Conservation (phyloP, 2,113 vertebrate genomes). For the Zootoca vivipara region DNA sequence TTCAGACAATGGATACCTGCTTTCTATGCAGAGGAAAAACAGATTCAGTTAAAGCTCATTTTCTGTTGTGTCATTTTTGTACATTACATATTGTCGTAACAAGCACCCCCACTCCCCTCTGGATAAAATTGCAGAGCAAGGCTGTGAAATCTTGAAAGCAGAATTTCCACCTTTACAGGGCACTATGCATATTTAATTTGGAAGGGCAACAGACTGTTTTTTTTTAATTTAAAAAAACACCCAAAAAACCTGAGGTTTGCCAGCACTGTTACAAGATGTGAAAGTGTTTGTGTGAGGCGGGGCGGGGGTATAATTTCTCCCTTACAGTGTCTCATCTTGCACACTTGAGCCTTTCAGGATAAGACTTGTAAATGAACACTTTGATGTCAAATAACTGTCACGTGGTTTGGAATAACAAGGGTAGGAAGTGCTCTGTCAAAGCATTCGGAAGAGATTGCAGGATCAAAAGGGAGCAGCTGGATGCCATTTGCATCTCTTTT, state of each 20-base stretch:
- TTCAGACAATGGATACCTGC: not conserved
- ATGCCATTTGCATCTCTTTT: not conserved
- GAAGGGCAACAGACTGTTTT: not conserved
- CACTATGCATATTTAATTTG: not conserved
- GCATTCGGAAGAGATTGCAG: slow-evolving; percentile 10
- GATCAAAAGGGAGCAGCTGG: slow-evolving; percentile 21
- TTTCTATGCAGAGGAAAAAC: too few species aligned
- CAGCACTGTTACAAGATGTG: not conserved
- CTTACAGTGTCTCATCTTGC: not conserved
- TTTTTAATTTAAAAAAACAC: too few species aligned
- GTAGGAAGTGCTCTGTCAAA: slow-evolving; percentile 6
- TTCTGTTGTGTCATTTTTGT: not conserved
- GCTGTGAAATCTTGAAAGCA: slow-evolving; percentile 1
- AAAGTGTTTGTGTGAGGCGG: too few species aligned
- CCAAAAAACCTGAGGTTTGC: not conserved
- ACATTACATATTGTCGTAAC: not conserved
- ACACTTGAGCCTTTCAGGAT: slow-evolving; percentile 31
- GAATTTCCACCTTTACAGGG: not conserved
- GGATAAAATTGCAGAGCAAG: not conserved
- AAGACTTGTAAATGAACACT: slow-evolving; percentile 20
- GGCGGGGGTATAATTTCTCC: not conserved
- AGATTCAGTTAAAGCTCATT: not conserved
- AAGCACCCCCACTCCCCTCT: too few species aligned
- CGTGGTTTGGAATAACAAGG: not conserved
- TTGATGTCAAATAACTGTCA: slow-evolving; percentile 16